Percentiles rank a stretch among this genome's conserved stretches.
Conservation (phyloP, 1,140 invertebrate species). For the Pachypeltis micranthus region DNA sequence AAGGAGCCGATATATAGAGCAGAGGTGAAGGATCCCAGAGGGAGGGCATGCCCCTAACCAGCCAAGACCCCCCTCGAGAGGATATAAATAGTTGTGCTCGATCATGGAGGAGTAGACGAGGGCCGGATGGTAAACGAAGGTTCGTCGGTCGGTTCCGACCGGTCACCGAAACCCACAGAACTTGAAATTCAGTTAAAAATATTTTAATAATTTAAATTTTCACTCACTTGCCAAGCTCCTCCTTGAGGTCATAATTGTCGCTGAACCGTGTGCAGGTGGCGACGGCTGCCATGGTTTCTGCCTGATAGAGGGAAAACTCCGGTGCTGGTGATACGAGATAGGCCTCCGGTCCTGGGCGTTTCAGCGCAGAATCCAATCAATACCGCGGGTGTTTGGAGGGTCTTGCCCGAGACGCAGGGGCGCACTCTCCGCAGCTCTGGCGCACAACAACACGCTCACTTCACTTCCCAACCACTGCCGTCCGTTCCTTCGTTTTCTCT, state of each 20-base stretch:
- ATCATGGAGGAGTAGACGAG: not conserved
- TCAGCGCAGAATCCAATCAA: constrained; percentile 7
- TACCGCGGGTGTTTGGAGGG: not conserved
- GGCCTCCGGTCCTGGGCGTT: not conserved
- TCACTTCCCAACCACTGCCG: not conserved
- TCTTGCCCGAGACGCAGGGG: too few species aligned
- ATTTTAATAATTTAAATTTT: not conserved
- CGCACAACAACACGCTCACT: not conserved
- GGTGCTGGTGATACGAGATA: not conserved
- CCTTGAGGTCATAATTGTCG: constrained; percentile 99
- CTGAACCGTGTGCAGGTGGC: constrained; percentile 81
- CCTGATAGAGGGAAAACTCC: constrained; percentile 4
- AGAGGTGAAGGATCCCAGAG: not conserved
- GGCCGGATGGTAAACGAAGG: too few species aligned
- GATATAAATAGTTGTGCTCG: not conserved
- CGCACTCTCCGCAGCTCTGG: constrained; percentile 8
- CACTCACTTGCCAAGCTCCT: constrained; percentile 98
- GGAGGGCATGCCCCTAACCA: not conserved
- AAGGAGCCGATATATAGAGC: not conserved
- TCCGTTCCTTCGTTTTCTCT: not conserved
- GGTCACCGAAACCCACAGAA: too few species aligned
- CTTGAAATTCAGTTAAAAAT: too few species aligned
- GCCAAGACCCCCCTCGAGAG: not conserved
- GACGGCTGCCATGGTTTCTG: constrained; percentile 45
- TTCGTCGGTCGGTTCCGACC: too few species aligned